Conservation (phyloP, 2,797 vertebrate genomes). For the Fratercula arctica region DNA sequence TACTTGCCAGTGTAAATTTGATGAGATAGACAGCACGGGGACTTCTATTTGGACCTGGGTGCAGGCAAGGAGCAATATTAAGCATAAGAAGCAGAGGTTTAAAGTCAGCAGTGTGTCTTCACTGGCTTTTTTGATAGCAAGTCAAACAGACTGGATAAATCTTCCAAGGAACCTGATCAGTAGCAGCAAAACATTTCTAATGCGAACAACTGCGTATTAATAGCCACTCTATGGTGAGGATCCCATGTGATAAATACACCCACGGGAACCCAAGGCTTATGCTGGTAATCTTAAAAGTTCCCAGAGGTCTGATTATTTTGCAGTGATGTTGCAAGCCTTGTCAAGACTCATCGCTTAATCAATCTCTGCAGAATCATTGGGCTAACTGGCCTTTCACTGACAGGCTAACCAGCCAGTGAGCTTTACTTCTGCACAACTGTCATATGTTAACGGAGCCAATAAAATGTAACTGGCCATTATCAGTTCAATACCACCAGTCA, state of each 20-base stretch:
- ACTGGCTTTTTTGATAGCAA: not conserved
- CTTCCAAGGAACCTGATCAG: not conserved
- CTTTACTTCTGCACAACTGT: not conserved
- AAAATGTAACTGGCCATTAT: conserved; percentile 37
- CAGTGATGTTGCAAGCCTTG: conserved; percentile 15
- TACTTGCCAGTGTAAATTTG: not conserved
- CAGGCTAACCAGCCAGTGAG: not conserved
- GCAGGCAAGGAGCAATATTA: not conserved
- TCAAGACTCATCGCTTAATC: conserved; percentile 59
- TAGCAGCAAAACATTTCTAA: not conserved
- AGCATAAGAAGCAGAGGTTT: not conserved
- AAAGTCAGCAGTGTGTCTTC: not conserved
- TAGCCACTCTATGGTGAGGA: not conserved
- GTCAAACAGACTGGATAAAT: not conserved
- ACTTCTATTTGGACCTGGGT: not conserved
- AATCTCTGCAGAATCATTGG: conserved; percentile 19
- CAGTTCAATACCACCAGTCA: conserved; percentile 22
- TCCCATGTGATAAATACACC: conserved; percentile 47
- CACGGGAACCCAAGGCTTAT: not conserved
- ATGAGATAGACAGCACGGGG: not conserved
- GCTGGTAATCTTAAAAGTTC: conserved; percentile 47
- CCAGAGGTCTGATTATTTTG: conserved; percentile 56
- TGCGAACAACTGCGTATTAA: not conserved
- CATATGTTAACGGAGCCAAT: not conserved
- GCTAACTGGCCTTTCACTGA: not conserved